phyloP scores from a whole-genome alignment of 2,797 vertebrate species.

The Brotula barbata region DNA sequence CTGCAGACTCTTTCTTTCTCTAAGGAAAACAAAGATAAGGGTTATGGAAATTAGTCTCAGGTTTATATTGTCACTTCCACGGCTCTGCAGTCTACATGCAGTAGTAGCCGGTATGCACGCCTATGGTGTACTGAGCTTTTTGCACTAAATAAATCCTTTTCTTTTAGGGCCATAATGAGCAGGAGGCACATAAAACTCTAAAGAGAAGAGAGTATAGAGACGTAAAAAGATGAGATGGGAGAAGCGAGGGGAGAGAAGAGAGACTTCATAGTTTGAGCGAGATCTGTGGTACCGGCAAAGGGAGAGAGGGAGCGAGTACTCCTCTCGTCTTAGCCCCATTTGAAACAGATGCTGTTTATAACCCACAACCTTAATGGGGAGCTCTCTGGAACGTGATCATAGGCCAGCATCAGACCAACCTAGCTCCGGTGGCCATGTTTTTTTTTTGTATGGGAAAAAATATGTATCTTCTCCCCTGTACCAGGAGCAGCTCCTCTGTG shows the following conservation, averaged over 20 bases:
- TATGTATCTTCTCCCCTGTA: conserved; percentile 57
- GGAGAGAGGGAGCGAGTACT: conserved; percentile 68
- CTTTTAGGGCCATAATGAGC: conserved; percentile 68
- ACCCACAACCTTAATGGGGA: conserved; percentile 77
- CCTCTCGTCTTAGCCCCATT: conserved; percentile 73
- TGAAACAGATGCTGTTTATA: conserved; percentile 82
- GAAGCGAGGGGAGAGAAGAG: conserved; percentile 58
- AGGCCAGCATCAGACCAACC: conserved; percentile 79
- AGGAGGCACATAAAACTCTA: conserved; percentile 69
- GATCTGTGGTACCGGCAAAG: conserved; percentile 70
- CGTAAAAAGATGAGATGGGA: conserved; percentile 65
- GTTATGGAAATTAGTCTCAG: conserved; percentile 38
- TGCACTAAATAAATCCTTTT: conserved; percentile 72
- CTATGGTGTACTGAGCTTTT: conserved; percentile 40
- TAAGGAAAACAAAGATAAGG: conserved; percentile 38
- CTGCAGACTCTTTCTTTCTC: conserved; percentile 27
- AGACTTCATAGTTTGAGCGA: conserved; percentile 71
- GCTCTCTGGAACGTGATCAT: conserved; percentile 76
- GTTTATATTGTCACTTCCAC: conserved; percentile 50
- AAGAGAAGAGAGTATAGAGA: conserved; percentile 71
- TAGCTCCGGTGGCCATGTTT: conserved; percentile 74
- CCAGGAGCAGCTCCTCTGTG: conserved; percentile 72
- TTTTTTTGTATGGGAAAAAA: conserved; percentile 55
- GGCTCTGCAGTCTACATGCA: conserved; percentile 32
- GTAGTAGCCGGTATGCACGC: conserved; percentile 29